Conservation (phyloP, 2,888 invertebrate species). For the Ornithoptera priamus region DNA sequence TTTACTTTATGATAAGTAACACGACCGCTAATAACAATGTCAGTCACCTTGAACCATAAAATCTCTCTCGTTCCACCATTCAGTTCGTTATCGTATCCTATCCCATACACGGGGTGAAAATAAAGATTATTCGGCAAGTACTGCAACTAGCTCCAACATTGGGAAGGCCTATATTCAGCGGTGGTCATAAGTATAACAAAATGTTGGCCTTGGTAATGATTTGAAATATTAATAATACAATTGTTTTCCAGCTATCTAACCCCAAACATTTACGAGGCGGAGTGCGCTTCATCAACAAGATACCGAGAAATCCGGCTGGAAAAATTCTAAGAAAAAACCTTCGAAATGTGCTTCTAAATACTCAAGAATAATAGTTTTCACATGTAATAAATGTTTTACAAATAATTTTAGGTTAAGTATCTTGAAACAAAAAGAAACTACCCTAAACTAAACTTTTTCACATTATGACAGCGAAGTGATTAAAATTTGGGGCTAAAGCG, state of each 20-base stretch:
- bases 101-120: too few species aligned
- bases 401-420: background rate
- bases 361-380: background rate
- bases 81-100: background rate
- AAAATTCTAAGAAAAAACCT: constrained; percentile 78
- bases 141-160: too few species aligned
- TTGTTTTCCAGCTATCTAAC: constrained; percentile 62
- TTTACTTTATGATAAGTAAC: too few species aligned
- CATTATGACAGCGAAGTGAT: background rate
- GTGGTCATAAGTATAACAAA: background rate
- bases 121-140: too few species aligned
- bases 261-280: constrained; percentile 85
- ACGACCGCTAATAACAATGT: too few species aligned
- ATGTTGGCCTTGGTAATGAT: background rate
- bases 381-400: background rate
- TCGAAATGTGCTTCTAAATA: background rate
- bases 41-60: too few species aligned
- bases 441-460: background rate
- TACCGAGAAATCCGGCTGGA: constrained; percentile 86
- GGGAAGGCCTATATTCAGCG: background rate
- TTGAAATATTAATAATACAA: background rate
- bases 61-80: background rate
- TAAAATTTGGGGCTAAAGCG: background rate
- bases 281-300: constrained; percentile 82
- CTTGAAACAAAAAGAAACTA: background rate